These are phyloP conservation scores for Cynocephalus volans DNA, from an alignment of 2,113 vertebrate species.

Conservation along the genomic window DNA sequence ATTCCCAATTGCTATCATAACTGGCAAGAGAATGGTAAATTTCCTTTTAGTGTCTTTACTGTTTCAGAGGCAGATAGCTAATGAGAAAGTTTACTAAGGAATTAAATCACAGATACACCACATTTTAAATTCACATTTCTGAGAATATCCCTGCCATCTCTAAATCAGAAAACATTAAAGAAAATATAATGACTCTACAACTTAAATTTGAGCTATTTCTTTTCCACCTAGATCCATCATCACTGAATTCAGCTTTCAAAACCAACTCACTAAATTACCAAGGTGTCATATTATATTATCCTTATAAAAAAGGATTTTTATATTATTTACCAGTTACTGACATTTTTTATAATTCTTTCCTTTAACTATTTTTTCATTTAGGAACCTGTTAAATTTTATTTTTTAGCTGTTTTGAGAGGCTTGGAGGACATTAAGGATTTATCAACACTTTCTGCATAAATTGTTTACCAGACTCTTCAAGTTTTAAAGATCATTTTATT, in stretches of 20 bases:
- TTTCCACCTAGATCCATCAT: not conserved
- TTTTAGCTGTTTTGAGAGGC: not conserved
- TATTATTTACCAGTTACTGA: not conserved
- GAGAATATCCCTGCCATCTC: not conserved
- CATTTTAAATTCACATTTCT: conserved; percentile 48
- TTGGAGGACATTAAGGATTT: conserved; percentile 25
- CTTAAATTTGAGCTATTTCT: conserved; percentile 15
- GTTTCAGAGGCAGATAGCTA: conserved; percentile 45
- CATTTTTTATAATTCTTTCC: not conserved
- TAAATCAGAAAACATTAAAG: conserved; percentile 52
- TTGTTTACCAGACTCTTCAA: conserved; percentile 18
- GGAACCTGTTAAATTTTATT: conserved; percentile 20
- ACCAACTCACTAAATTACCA: conserved; percentile 26
- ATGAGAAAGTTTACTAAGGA: not conserved
- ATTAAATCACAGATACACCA: conserved; percentile 30
- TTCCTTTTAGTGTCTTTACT: conserved; percentile 45
- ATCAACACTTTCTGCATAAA: conserved; percentile 28
- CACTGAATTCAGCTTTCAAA: not conserved
- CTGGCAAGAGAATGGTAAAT: conserved; percentile 15
- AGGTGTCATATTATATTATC: conserved; percentile 24
- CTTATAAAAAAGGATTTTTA: not conserved
- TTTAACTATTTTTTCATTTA: not conserved
- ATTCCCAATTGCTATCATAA: conserved; percentile 11
- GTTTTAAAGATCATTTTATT: conserved; percentile 51
- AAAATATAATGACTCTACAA: conserved; percentile 29